phyloP scores from a whole-genome alignment of 2,113 vertebrate species.

The Thamnaconus septentrionalis region DNA sequence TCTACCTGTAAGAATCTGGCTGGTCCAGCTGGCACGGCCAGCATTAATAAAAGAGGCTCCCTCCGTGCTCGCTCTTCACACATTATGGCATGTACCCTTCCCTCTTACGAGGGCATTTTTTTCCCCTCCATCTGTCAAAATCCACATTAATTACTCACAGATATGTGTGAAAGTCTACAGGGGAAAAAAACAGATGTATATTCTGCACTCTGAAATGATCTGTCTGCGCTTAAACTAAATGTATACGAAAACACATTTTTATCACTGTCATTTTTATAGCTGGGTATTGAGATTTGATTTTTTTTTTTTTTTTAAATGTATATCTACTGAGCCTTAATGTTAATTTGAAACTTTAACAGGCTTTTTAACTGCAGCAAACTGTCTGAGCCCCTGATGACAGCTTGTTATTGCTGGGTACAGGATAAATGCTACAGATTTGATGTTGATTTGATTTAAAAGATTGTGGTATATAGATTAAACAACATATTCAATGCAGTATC shows the following conservation, averaged over 20 bases:
- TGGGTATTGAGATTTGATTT: slow-evolving; percentile 23
- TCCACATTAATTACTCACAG: slow-evolving; percentile 78
- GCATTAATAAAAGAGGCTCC: slow-evolving; percentile 70
- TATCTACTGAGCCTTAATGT: background rate
- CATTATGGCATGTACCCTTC: slow-evolving; percentile 77
- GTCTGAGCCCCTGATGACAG: background rate
- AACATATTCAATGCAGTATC: too few species aligned
- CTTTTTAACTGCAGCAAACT: slow-evolving; percentile 13
- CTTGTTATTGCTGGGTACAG: background rate
- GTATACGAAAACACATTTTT: slow-evolving; percentile 61
- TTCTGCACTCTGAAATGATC: slow-evolving; percentile 74
- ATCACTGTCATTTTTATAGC: slow-evolving; percentile 33
- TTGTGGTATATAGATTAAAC: too few species aligned
- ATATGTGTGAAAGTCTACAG: slow-evolving; percentile 75
- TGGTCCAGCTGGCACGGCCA: slow-evolving; percentile 72
- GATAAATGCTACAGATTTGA: too few species aligned
- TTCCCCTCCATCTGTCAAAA: slow-evolving; percentile 77
- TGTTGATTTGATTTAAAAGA: too few species aligned
- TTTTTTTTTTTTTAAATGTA: background rate
- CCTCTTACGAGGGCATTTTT: slow-evolving; percentile 74
- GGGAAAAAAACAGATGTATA: slow-evolving; percentile 77
- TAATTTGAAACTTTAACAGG: slow-evolving; percentile 23
- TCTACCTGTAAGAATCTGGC: slow-evolving; percentile 74
- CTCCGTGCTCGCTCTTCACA: slow-evolving; percentile 76
- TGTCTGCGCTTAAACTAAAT: slow-evolving; percentile 56